Evolutionary conservation across 1,140 invertebrate species (phyloP).

Genomic region (Macrosteles quadrilineatus): DNA sequence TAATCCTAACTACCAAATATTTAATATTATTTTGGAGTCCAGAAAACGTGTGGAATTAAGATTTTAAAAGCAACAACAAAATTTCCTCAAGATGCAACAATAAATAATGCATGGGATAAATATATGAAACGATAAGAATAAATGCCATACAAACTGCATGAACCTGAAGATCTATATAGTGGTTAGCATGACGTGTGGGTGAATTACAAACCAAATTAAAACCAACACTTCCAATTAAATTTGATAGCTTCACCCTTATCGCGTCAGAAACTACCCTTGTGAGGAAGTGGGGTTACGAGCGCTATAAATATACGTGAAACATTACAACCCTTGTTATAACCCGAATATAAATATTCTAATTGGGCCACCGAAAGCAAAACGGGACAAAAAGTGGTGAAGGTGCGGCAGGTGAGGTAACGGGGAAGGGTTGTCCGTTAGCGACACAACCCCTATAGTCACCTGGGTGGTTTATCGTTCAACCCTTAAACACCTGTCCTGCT

Average conservation of each 20-base stretch:
- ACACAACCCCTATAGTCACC: too few species aligned
- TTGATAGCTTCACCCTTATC: too few species aligned
- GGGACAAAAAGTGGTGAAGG: conserved; percentile 1
- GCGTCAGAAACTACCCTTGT: background rate
- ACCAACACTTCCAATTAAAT: too few species aligned
- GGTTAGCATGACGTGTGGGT: too few species aligned
- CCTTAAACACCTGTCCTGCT: conserved; percentile 1
- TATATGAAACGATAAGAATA: too few species aligned
- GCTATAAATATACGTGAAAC: background rate
- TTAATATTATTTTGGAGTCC: background rate
- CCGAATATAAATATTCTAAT: conserved; percentile 15
- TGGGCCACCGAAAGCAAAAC: background rate
- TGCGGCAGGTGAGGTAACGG: background rate
- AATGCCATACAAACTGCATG: too few species aligned
- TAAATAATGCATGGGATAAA: too few species aligned
- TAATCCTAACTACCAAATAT: background rate
- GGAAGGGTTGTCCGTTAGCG: conserved; percentile 24
- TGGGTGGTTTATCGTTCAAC: conserved; percentile 5
- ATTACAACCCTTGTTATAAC: conserved; percentile 6
- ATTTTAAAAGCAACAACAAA: too few species aligned
- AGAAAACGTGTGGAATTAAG: background rate
- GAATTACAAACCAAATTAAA: too few species aligned
- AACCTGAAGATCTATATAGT: too few species aligned
- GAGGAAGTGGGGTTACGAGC: background rate
- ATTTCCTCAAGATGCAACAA: too few species aligned